These are phyloP conservation scores for Mythimna ferrago DNA, from an alignment of 2,888 invertebrate species.

Conservation along the genomic window DNA sequence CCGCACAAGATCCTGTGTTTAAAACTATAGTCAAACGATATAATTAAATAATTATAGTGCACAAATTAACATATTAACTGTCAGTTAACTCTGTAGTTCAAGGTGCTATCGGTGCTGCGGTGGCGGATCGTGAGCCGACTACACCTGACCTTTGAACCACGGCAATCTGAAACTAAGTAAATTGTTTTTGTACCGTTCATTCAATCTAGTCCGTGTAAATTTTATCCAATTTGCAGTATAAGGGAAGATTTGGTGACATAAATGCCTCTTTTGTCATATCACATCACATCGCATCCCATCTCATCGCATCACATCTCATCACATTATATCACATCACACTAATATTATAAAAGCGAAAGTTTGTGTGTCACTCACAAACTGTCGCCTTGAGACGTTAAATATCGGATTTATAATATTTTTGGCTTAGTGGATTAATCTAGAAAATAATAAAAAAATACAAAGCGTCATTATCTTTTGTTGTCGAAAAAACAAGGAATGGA, in stretches of 20 bases:
- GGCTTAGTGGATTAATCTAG: not conserved
- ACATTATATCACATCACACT: too few species aligned
- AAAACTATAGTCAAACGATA: slow-evolving; percentile 1
- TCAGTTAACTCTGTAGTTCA: slow-evolving; percentile 42
- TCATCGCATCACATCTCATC: too few species aligned
- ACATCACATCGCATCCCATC: too few species aligned
- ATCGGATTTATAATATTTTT: not conserved
- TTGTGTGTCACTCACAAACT: too few species aligned
- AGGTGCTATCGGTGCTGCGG: slow-evolving; percentile 20
- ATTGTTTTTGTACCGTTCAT: slow-evolving; percentile 63
- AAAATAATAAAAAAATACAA: slow-evolving; percentile 7
- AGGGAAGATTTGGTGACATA: not conserved
- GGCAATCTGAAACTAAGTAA: slow-evolving; percentile 8
- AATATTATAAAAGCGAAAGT: too few species aligned
- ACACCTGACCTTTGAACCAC: slow-evolving; percentile 31
- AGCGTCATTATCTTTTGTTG: not conserved
- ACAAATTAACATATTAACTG: slow-evolving; percentile 35
- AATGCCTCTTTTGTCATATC: too few species aligned
- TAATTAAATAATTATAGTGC: slow-evolving; percentile 28
- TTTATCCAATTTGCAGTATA: slow-evolving; percentile 12
- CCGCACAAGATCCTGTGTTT: too few species aligned
- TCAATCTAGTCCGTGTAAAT: slow-evolving; percentile 34
- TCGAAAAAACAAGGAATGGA: not conserved
- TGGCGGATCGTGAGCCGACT: slow-evolving; percentile 26
- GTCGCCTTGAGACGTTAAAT: too few species aligned